Base-by-base conservation (phyloP, 2,888 invertebrate genomes). In the Carpatolechia fugitivella region DNA sequence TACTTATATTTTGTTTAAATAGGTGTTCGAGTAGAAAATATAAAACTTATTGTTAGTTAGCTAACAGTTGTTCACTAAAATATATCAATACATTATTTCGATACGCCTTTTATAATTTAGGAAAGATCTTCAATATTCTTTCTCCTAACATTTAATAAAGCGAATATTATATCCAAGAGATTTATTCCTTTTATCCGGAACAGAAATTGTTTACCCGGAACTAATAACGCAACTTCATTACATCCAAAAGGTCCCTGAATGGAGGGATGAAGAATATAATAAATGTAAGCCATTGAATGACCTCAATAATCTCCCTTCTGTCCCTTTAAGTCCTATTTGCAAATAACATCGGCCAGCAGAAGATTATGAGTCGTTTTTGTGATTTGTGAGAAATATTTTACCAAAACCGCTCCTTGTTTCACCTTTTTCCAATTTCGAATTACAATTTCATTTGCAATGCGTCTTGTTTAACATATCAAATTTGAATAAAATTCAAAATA, bases 171-270 rank as follows among this genome's bases (percentile, higher is more conserved):
- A 38, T 29, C n/a, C 30, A 29, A 29, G 14, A 8, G 30, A 30
- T 30, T 47, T 31, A 47, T 31, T 10, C 11, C 16, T 6, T 16
- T 31, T 31, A 33, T 8, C 10, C 6, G 13, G 3, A 38, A 3
- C 10, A 30, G 24, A 35, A 6, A 73, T 70, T 72, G 69, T 69
- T 72, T 72, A 61, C 65, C 68, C 68, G 66, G 72, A 74, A 74
- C 72, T 75, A 79, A 80, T 78, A 78, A 70, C 62, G 61, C 54
- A 64, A 62, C 62, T 69, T 72, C 61, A 69, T 74, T 74, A 65
- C 54, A 54, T 14, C 51, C 41, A 57, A 65, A 70, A 64, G 66
- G 66, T 60, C 61, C 64, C 7, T 70, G 64, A 71, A 73, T 70
- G 65, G 54, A 62, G 56, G 56, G 64, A 68, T 66, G 64, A 66